Conservation (phyloP, 2,888 invertebrate species). For the Agonopterix alstromeriana region DNA sequence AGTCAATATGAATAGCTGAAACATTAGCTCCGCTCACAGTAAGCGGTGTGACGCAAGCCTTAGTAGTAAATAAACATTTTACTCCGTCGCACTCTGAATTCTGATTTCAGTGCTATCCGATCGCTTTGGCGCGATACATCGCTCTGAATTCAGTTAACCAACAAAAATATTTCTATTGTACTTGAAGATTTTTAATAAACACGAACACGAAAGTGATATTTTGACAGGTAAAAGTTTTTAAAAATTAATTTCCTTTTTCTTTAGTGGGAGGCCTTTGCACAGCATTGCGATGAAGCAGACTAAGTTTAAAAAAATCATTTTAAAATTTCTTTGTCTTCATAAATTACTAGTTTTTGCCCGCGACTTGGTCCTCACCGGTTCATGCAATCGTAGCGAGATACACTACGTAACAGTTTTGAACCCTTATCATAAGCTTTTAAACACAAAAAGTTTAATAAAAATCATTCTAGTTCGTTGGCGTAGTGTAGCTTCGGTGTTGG, state of each 20-base stretch:
- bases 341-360: too few relatives aligned
- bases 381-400: too few relatives aligned
- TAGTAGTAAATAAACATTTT: constrained; percentile 4
- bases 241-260: not conserved
- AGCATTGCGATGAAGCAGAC: not conserved
- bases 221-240: not conserved
- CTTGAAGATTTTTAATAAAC: not conserved
- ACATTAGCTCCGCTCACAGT: too few relatives aligned
- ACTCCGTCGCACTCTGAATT: not conserved
- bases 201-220: not conserved
- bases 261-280: not conserved
- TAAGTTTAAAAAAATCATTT: not conserved
- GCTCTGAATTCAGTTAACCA: not conserved
- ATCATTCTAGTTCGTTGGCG: too few relatives aligned
- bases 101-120: constrained; percentile 8
- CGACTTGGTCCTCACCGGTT: too few relatives aligned
- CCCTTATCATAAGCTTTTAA: not conserved
- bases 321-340: not conserved
- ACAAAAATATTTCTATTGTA: not conserved
- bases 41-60: constrained; percentile 10
- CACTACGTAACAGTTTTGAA: too few relatives aligned
- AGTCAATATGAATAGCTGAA: too few relatives aligned
- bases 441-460: not conserved
- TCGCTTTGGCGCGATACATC: constrained; percentile 1
- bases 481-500: too few relatives aligned